A percentile compares a stretch with the other conserved stretches of the same genome.
phyloP scores from a whole-genome alignment of 2,113 vertebrate genomes.

The Lepus americanus region DNA sequence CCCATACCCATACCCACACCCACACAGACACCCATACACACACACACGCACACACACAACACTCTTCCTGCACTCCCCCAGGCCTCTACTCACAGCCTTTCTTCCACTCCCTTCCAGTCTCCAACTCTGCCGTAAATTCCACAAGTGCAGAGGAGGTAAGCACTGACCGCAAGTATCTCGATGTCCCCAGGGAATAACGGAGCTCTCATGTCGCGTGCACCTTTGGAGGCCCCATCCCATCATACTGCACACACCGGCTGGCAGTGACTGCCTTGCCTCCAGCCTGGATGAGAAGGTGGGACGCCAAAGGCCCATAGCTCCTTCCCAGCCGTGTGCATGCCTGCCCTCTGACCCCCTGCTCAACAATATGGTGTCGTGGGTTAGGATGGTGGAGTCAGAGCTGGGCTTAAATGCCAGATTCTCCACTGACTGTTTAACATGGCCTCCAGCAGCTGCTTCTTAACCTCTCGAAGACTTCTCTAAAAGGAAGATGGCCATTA shows the following conservation, averaged over 20 bases:
- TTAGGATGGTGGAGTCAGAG: neutral
- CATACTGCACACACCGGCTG: neutral
- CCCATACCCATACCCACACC: too few species aligned
- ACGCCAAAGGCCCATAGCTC: neutral
- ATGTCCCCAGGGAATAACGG: neutral
- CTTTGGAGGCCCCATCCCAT: neutral
- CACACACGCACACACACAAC: neutral
- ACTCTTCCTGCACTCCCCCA: neutral
- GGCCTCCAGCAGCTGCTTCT: neutral
- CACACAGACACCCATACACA: fast-evolving
- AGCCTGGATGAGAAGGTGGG: neutral
- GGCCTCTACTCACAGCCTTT: neutral
- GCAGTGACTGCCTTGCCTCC: neutral
- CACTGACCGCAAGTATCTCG: neutral
- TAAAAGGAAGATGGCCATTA: conserved; percentile 9
- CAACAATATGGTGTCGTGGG: neutral
- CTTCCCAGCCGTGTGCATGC: neutral
- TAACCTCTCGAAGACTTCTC: neutral
- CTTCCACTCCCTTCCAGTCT: neutral
- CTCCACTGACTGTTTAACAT: neutral
- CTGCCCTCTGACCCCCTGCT: too few species aligned
- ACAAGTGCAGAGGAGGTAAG: neutral
- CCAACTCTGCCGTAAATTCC: neutral
- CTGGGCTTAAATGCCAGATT: neutral
- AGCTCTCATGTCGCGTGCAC: neutral